Conservation (phyloP, 2,797 vertebrate species). For the Morelia viridis region DNA sequence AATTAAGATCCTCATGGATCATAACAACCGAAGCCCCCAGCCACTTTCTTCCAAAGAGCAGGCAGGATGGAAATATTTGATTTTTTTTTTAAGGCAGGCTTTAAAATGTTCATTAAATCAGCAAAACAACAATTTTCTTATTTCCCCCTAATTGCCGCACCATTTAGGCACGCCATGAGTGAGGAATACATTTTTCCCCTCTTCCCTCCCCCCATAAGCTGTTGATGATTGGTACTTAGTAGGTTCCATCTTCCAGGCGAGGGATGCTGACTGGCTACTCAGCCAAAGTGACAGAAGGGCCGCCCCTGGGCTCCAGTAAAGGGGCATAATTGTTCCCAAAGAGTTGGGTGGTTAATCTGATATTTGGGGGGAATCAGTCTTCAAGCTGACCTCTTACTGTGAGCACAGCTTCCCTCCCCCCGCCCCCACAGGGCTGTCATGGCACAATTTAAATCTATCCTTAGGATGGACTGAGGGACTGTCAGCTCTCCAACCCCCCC, state of each 20-base stretch:
- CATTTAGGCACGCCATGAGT: slow-evolving; percentile 71
- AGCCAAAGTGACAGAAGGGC: slow-evolving; percentile 42
- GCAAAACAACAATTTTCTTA: slow-evolving; percentile 78
- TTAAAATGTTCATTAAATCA: slow-evolving; percentile 78
- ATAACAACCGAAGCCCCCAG: slow-evolving; percentile 70
- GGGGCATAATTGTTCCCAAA: slow-evolving; percentile 41
- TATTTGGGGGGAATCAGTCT: background rate
- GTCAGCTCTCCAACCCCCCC: background rate
- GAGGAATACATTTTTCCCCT: slow-evolving; percentile 50
- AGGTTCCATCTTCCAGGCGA: slow-evolving; percentile 22
- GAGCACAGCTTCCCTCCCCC: background rate
- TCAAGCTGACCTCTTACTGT: background rate
- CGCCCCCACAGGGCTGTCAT: background rate
- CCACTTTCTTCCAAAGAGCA: slow-evolving; percentile 66
- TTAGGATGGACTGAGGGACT: slow-evolving; percentile 43
- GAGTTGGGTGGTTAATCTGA: slow-evolving; percentile 15
- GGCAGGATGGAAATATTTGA: slow-evolving; percentile 69
- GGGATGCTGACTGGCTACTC: slow-evolving; percentile 26
- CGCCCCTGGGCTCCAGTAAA: slow-evolving; percentile 35
- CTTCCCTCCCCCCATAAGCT: slow-evolving; percentile 5
- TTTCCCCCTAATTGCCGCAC: slow-evolving; percentile 73
- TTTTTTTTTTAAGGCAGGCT: slow-evolving; percentile 67
- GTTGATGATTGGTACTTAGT: slow-evolving; percentile 57
- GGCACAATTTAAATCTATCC: background rate
- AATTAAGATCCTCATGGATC: slow-evolving; percentile 74